phyloP scores from a whole-genome alignment of 2,888 invertebrate genomes.

The Euproctis similis region DNA sequence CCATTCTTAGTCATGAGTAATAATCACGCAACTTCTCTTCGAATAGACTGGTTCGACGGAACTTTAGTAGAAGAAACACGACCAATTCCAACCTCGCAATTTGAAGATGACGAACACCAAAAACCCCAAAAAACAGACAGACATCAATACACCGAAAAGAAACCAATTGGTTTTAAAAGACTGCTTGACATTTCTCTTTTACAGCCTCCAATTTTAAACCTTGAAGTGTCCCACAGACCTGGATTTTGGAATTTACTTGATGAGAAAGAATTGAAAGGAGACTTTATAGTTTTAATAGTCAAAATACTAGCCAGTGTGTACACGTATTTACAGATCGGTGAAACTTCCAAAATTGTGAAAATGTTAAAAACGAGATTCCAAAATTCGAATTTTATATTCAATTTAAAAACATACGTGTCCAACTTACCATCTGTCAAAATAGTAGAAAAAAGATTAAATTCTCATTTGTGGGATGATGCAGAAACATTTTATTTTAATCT shows the following conservation, averaged over 20 bases:
- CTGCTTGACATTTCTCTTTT: slow-evolving; percentile 54
- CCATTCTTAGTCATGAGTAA: slow-evolving; percentile 47
- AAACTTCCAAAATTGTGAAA: slow-evolving; percentile 46
- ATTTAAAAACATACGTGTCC: slow-evolving; percentile 41
- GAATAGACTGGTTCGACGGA: slow-evolving; percentile 70
- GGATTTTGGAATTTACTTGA: slow-evolving; percentile 65
- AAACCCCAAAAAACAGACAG: slow-evolving; percentile 27
- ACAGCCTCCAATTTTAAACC: slow-evolving; percentile 49
- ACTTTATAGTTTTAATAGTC: slow-evolving; percentile 63
- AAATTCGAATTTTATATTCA: slow-evolving; percentile 46
- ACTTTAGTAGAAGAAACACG: slow-evolving; percentile 49
- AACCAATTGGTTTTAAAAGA: slow-evolving; percentile 63
- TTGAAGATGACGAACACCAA: slow-evolving; percentile 42
- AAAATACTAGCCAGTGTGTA: slow-evolving; percentile 57
- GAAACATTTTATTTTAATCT: slow-evolving; percentile 49
- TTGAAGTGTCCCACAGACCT: slow-evolving; percentile 55
- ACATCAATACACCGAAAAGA: slow-evolving; percentile 42
- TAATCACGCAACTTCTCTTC: slow-evolving; percentile 41
- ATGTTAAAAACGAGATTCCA: slow-evolving; percentile 44
- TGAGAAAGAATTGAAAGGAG: slow-evolving; percentile 51
- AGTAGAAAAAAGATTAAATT: slow-evolving; percentile 55
- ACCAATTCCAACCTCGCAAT: slow-evolving; percentile 23
- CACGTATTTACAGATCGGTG: slow-evolving; percentile 39
- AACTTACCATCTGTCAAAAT: slow-evolving; percentile 46
- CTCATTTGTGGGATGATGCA: slow-evolving; percentile 59